These are phyloP conservation scores for Brenthis hecate DNA, from an alignment of 2,888 invertebrate genomes.

Conservation along the genomic window DNA sequence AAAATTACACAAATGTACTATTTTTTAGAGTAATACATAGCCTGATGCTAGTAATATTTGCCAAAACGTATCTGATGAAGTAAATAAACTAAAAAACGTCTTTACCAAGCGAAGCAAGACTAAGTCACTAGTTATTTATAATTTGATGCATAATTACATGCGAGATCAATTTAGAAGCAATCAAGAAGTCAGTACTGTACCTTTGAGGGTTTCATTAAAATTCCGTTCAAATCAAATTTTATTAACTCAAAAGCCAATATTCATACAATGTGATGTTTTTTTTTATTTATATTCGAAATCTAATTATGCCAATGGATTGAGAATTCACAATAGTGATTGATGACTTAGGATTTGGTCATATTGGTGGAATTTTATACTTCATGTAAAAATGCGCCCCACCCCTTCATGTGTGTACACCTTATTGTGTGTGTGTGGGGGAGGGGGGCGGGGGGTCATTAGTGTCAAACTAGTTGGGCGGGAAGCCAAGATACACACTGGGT, in stretches of 20 bases:
- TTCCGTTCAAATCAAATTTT: constrained; percentile 46
- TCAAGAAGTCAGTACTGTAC: constrained; percentile 33
- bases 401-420: no score
- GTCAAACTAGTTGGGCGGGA: no score
- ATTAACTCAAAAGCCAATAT: constrained; percentile 42
- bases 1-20: no score
- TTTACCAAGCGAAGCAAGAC: no score
- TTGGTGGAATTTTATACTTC: not conserved
- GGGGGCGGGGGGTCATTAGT: no score
- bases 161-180: constrained; percentile 29
- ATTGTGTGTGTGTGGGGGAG: no score
- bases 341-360: constrained; percentile 49
- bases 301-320: constrained; percentile 66
- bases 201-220: constrained; percentile 44
- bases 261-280: constrained; percentile 38
- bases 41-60: no score
- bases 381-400: no score
- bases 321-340: constrained; percentile 61
- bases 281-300: constrained; percentile 52
- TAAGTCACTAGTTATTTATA: not conserved
- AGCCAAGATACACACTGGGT: no score
- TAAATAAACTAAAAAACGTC: no score
- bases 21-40: no score
- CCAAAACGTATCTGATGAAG: no score
- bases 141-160: constrained; percentile 6